Conservation (phyloP, 2,888 invertebrate species). For the Melitaea athalia region DNA sequence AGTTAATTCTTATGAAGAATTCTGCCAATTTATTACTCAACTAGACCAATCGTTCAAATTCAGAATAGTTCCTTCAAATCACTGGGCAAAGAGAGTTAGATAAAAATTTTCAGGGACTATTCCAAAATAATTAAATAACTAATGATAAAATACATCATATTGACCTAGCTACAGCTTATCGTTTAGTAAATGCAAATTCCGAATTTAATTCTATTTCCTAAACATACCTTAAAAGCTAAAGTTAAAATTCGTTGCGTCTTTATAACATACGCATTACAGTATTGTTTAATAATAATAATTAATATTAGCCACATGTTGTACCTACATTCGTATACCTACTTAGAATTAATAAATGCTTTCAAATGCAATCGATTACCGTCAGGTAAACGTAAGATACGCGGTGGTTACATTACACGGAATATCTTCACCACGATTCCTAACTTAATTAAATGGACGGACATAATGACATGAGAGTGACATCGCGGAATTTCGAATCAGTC, state of each 20-base stretch:
- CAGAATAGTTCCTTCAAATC: slow-evolving; percentile 76
- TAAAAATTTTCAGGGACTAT: slow-evolving; percentile 67
- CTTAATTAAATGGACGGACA: slow-evolving; percentile 35
- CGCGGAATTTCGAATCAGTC: slow-evolving; percentile 59
- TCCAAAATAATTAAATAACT: slow-evolving; percentile 57
- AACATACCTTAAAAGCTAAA: slow-evolving; percentile 35
- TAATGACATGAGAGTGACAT: slow-evolving; percentile 40
- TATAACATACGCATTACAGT: slow-evolving; percentile 42
- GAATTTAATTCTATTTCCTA: slow-evolving; percentile 47
- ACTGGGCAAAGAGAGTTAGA: slow-evolving; percentile 24
- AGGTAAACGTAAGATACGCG: slow-evolving; percentile 73
- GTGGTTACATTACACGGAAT: slow-evolving; percentile 59
- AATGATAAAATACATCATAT: slow-evolving; percentile 39
- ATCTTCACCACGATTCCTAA: slow-evolving; percentile 33
- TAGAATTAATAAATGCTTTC: slow-evolving; percentile 66
- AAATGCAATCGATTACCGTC: slow-evolving; percentile 75
- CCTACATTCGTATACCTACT: slow-evolving; percentile 44
- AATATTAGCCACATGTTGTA: slow-evolving; percentile 37
- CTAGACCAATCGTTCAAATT: slow-evolving; percentile 48
- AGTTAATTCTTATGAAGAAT: slow-evolving; percentile 30
- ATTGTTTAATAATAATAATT: slow-evolving; percentile 27
- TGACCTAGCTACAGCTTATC: slow-evolving; percentile 44
- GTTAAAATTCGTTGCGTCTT: slow-evolving; percentile 48
- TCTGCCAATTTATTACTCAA: slow-evolving; percentile 31
- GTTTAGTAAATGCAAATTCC: slow-evolving; percentile 65